These are phyloP conservation scores for Arenaria interpres DNA, from an alignment of 2,113 vertebrate species.

Conservation along the genomic window DNA sequence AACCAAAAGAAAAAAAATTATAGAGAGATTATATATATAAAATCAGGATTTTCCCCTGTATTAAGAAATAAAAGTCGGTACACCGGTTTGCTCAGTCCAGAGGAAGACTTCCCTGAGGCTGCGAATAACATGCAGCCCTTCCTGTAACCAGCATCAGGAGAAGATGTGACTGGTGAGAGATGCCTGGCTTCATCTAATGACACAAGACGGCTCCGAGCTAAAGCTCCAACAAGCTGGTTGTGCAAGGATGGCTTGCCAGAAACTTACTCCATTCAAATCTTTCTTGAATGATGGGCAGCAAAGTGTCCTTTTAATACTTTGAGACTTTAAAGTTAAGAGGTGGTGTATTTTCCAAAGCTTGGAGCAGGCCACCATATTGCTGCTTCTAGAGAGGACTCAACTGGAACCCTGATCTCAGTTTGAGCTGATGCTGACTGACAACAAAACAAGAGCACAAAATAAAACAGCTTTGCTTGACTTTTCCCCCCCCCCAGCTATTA, in stretches of 20 bases:
- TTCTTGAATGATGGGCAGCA: background rate
- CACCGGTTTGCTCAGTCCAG: background rate
- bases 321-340: background rate
- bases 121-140: rapidly evolving
- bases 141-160: background rate
- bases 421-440: background rate
- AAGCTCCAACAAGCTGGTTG: background rate
- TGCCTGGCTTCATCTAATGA: rapidly evolving
- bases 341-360: background rate
- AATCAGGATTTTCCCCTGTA: background rate
- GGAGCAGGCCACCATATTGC: background rate
- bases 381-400: background rate
- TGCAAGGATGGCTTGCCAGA: background rate
- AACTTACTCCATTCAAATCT: background rate
- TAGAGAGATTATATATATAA: rapidly evolving
- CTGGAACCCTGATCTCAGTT: background rate
- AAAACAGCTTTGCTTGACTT: background rate
- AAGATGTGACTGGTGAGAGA: background rate
- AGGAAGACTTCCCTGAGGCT: background rate
- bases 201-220: background rate
- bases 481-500: background rate
- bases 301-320: background rate
- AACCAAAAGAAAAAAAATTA: background rate
- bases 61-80: background rate
- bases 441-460: background rate